Evolutionary conservation across 2,113 vertebrate genomes (phyloP).

Genomic region (Conger conger): DNA sequence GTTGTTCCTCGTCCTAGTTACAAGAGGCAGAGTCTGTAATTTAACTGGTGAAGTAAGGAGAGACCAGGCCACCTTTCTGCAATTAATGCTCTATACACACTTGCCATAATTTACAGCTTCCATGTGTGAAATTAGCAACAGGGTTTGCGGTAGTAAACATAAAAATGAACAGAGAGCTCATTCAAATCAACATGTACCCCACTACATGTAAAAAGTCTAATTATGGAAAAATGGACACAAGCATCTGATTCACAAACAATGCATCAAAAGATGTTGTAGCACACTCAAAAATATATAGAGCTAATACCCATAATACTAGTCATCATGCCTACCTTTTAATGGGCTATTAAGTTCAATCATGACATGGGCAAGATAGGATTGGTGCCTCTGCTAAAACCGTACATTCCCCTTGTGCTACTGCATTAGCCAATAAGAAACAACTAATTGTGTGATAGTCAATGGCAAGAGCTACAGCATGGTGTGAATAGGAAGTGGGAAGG

Average conservation of each 20-base stretch:
- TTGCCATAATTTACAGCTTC: slow-evolving; percentile 39
- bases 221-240: neutral
- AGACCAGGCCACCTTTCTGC: slow-evolving; percentile 31
- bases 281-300: neutral
- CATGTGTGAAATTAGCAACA: slow-evolving; percentile 44
- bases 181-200: neutral
- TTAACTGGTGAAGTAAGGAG: slow-evolving; percentile 35
- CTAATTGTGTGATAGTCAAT: too few relatives aligned
- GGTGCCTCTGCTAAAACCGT: neutral
- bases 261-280: neutral
- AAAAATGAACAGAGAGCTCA: slow-evolving; percentile 34
- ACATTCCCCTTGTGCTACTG: neutral
- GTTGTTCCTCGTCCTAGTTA: slow-evolving; percentile 22
- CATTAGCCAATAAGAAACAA: neutral
- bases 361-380: neutral
- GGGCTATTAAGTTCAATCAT: neutral
- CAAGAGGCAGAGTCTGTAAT: slow-evolving; percentile 52
- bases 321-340: neutral
- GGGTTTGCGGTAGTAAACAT: slow-evolving; percentile 8
- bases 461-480: neutral
- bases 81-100: slow-evolving; percentile 35
- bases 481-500: neutral
- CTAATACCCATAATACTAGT: neutral
- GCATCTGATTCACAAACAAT: slow-evolving; percentile 1
- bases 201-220: too few relatives aligned